A percentile compares a stretch with the other conserved stretches of the same genome.
Evolutionary conservation across 30 jellyfish, hydroid and myxozoan species (phyloP).

Genomic region (Aurelia sp.): DNA sequence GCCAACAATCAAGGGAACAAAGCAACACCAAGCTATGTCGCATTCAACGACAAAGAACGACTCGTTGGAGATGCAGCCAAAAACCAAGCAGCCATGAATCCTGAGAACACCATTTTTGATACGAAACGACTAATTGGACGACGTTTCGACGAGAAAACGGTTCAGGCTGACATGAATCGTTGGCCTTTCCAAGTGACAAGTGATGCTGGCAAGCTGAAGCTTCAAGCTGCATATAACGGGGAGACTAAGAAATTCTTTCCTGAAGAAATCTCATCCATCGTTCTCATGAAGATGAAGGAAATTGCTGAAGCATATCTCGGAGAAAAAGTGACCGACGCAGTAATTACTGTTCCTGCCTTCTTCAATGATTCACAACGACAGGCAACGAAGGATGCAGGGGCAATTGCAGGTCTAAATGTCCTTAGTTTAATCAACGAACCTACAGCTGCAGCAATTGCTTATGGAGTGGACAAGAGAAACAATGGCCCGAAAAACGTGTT

Average conservation of each 20-base stretch:
- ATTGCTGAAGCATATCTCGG: slow-evolving; percentile 87
- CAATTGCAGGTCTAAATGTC: no score
- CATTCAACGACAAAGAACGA: slow-evolving; percentile 76
- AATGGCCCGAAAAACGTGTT: slow-evolving; percentile 53
- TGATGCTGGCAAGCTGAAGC: slow-evolving; percentile 62
- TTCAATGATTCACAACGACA: no score
- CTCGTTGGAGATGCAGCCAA: slow-evolving; percentile 90
- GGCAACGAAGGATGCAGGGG: no score
- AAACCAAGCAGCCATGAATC: slow-evolving; percentile 78
- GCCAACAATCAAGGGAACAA: slow-evolving; percentile 87
- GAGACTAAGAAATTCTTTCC: slow-evolving; percentile 71
- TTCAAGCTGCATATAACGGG: slow-evolving; percentile 49
- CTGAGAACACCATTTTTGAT: slow-evolving; percentile 80
- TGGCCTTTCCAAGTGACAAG: slow-evolving; percentile 78
- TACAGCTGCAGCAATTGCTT: slow-evolving; percentile 98
- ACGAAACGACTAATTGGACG: slow-evolving; percentile 86
- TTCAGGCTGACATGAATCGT: slow-evolving; percentile 65
- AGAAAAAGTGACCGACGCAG: no score
- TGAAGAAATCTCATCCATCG: slow-evolving; percentile 88
- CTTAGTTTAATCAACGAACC: slow-evolving; percentile 92
- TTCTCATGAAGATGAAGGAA: slow-evolving; percentile 76
- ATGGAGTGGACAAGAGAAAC: slow-evolving; percentile 78
- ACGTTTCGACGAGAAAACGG: slow-evolving; percentile 61
- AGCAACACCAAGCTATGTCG: slow-evolving; percentile 87
- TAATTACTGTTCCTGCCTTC: no score